These are phyloP conservation scores for Leptinotarsa undecemlineata DNA, from an alignment of 1,140 invertebrate genomes.

Conservation along the genomic window DNA sequence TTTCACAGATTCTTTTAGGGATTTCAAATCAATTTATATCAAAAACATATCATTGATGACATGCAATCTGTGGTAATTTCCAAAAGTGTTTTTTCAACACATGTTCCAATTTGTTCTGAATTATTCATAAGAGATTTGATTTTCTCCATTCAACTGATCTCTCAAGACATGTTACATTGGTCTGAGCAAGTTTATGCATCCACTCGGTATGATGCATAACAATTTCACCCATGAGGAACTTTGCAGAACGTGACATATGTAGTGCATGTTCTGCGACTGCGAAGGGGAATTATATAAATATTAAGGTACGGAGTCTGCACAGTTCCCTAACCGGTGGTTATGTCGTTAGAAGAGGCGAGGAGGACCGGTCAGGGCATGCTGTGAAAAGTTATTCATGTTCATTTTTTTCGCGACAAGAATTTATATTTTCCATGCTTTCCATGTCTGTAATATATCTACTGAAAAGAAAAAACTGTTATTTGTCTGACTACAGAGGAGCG, in stretches of 20 bases:
- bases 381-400: conserved; percentile 1
- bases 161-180: too few relatives aligned
- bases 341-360: neutral
- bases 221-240: conserved; percentile 2
- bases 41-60: too few relatives aligned
- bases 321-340: conserved; percentile 7
- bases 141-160: too few relatives aligned
- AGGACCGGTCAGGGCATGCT: neutral
- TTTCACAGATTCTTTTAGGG: too few relatives aligned
- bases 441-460: neutral
- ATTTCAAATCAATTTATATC: too few relatives aligned
- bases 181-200: neutral
- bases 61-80: too few relatives aligned
- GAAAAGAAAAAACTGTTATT: neutral
- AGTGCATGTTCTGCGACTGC: neutral
- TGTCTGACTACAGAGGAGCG: neutral
- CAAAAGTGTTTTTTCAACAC: too few relatives aligned
- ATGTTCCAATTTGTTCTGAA: too few relatives aligned
- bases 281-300: neutral
- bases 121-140: too few relatives aligned
- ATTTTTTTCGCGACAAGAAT: neutral
- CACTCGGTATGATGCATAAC: neutral
- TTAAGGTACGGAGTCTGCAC: neutral
- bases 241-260: neutral
- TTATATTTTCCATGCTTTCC: neutral